phyloP scores from a whole-genome alignment of 2,888 invertebrate species.

The Synanthedon myopaeformis region DNA sequence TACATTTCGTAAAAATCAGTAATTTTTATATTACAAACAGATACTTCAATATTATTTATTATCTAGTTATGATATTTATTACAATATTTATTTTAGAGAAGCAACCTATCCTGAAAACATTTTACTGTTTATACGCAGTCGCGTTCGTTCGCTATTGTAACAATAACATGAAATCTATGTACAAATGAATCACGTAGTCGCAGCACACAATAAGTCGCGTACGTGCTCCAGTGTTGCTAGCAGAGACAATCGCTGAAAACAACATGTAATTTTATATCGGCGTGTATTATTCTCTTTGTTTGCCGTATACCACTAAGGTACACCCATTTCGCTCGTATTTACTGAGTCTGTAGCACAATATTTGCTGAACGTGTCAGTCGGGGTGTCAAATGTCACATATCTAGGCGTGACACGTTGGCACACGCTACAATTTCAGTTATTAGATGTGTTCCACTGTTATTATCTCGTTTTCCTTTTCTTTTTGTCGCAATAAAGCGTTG shows the following conservation, averaged over 20 bases:
- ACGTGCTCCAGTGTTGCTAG: conserved; percentile 40
- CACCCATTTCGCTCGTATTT: conserved; percentile 55
- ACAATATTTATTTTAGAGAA: too few species aligned
- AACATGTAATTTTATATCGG: conserved; percentile 54
- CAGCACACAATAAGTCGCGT: conserved; percentile 29
- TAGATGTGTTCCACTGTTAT: conserved; percentile 53
- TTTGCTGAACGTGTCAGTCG: conserved; percentile 66
- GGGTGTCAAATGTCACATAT: conserved; percentile 58
- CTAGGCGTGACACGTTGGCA: conserved; percentile 57
- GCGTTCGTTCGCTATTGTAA: too few species aligned
- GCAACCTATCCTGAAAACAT: too few species aligned
- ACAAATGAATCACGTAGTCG: not conserved
- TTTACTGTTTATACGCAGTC: too few species aligned
- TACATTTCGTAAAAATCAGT: too few species aligned
- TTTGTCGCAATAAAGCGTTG: conserved; percentile 58
- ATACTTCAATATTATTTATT: too few species aligned
- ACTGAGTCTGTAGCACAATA: conserved; percentile 59
- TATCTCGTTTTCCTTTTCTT: conserved; percentile 52
- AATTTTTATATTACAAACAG: too few species aligned
- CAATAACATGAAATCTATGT: too few species aligned
- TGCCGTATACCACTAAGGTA: conserved; percentile 34
- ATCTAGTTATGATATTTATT: too few species aligned
- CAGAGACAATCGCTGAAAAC: conserved; percentile 48
- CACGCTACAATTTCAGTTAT: conserved; percentile 50
- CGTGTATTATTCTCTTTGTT: conserved; percentile 52